Conservation (phyloP, 1,140 invertebrate genomes). For the Drosophila sturtevanti region DNA sequence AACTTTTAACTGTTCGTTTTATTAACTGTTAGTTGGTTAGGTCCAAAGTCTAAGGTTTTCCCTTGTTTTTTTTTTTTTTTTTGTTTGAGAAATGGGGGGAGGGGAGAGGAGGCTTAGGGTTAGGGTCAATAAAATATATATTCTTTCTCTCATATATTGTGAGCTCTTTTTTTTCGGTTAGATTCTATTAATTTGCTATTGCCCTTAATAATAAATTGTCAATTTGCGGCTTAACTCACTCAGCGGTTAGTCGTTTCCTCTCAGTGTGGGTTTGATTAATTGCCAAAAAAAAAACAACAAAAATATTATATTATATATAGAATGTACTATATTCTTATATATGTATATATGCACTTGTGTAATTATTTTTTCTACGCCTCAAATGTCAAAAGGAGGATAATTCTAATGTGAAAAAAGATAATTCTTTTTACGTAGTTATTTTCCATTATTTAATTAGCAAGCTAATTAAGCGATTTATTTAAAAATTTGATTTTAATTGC, state of each 20-base stretch:
- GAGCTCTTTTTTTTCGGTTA: neutral
- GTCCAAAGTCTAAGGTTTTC: conserved; percentile 3
- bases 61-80: conserved; percentile 9
- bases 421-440: too few relatives aligned
- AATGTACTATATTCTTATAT: neutral
- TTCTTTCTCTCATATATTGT: neutral
- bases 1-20: too few relatives aligned
- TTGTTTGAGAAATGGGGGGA: too few relatives aligned
- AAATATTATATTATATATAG: neutral
- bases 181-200: conserved; percentile 45
- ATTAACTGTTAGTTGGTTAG: neutral
- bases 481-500: neutral
- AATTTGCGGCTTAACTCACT: conserved; percentile 62
- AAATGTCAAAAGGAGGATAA: neutral
- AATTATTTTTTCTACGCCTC: neutral
- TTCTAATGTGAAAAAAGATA: too few relatives aligned
- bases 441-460: neutral
- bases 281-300: conserved; percentile 20
- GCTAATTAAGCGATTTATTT: neutral
- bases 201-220: conserved; percentile 63
- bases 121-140: conserved; percentile 21
- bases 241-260: conserved; percentile 45
- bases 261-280: conserved; percentile 55
- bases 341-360: neutral
- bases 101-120: too few relatives aligned